Evolutionary conservation across 2,113 vertebrate species (phyloP), one percentile per base, ranked within the genome.

Genomic region (Bujurquina vittata): DNA sequence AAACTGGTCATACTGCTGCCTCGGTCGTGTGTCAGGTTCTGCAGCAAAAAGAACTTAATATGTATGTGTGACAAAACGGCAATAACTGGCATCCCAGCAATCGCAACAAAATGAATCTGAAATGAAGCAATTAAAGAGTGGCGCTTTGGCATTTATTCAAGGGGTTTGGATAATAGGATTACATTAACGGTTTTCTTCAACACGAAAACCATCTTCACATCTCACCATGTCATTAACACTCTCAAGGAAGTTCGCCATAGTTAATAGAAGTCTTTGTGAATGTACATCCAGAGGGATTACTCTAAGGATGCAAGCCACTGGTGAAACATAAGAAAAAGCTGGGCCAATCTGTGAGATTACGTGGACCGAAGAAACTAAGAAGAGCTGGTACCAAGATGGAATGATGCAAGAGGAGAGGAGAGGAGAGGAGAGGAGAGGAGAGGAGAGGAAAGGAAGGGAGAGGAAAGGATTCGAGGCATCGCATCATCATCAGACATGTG

Each of bases 41-140:
- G 65, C 40, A 67, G 40, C 14, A 67, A 67, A 46, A 26, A 67
- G 4, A 46, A 1, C 22, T 43, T 67, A 67, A 46, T 46, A 18
- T 67, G 49, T 17, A 46, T 3, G 37, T 67, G 22, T 46, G 37
- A 40, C 22, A 46, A 67, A 67, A 23, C 59, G 10, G 59, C 17
- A 0, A 8, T 33, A 33, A 2, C 10, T 33, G 59, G 18, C 37
- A 43, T 43, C 12, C 7, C 0, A 17, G 35, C 62, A 65, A 43
- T 5, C 12, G 2, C n/a, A n/a, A 67, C 14, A 18, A 40, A 26
- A 40, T 15, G 26, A 9, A 15, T 26, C 26, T 18, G 40, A 67
- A 46, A 67, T 1, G 14, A 67, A 29, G 40, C 40, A 23, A 0
- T 14, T 46, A 40, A 26, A 29, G 18, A 26, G 40, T 1, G 46